Evolutionary conservation across 2,797 vertebrate genomes (phyloP), one percentile per base, ranked within the genome.

Genomic region (Ciconia nigra): DNA sequence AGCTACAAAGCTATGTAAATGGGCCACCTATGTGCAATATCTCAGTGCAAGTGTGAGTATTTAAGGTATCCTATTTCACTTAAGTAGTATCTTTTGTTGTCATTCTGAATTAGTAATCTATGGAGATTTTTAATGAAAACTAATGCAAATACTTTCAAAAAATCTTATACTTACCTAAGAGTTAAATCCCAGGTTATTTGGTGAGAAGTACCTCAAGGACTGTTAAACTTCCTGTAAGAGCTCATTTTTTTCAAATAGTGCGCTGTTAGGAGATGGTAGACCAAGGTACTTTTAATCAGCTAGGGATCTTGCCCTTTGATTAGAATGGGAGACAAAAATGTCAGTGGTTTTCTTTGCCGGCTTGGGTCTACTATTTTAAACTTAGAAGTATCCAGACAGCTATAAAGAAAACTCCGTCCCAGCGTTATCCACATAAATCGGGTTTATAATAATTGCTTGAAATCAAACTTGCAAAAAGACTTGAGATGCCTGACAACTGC

Each of bases 21-120:
- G 96, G 98, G 97, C 98, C 97, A 96, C 97, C 87, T 90, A 97
- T 95, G 98, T 98, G 98, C 98, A 98, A 98, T 98, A 98, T 97
- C 94, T 96, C 93, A 94, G 96, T 97, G 96, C 92, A 97, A 90
- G 69, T 91, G 95, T 97, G 95, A 96, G 88, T 96, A 95, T 95
- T 97, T 96, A 94, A 90, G 95, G 93, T 98, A 97, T 96, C 94
- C 97, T 95, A 91, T 94, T 97, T 97, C 85, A 95, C 89, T 83
- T 67, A 79, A 95, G 83, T 95, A 96, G 87, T 94, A 96, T 89
- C 83, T 96, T 96, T 96, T 92, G 90, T 97, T 96, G 92, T 95
- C 70, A 81, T 97, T 98, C 95, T 67, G 89, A 97, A 97, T 92
- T 93, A 94, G 93, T 83, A 87, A 58, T 93, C 61, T 86, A 9